Evolutionary conservation across 2,888 invertebrate genomes (phyloP).

Genomic region (Cistogaster globosa): DNA sequence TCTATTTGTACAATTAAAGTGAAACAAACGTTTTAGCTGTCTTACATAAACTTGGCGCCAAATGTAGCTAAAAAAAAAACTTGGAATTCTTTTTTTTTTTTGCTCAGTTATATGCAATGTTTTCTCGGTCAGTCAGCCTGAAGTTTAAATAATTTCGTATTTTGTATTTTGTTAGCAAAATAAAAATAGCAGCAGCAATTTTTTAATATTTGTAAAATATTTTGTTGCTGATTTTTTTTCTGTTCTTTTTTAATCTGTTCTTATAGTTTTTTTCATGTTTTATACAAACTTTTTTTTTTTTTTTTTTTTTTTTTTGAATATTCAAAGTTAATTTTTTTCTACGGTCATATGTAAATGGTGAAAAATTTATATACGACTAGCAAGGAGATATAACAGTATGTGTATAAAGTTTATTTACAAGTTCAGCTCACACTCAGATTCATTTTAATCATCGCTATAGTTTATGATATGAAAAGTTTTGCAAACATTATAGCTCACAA

Average conservation of each 20-base stretch:
- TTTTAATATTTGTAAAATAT: not conserved
- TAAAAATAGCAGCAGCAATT: no score
- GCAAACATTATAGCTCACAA: no score
- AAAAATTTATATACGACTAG: conserved; percentile 7
- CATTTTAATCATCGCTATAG: no score
- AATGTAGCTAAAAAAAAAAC: not conserved
- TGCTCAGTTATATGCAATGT: not conserved
- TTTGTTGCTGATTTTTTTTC: not conserved
- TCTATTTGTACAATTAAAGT: not conserved
- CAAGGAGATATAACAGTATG: not conserved
- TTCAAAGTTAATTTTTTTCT: conserved; percentile 64
- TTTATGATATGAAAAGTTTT: no score
- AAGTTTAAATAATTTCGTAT: conserved; percentile 45
- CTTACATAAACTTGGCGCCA: not conserved
- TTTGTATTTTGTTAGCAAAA: conserved; percentile 5
- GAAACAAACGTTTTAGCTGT: not conserved
- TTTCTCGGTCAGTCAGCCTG: conserved; percentile 51
- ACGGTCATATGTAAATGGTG: conserved; percentile 44
- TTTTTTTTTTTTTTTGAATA: conserved; percentile 28
- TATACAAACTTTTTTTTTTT: conserved; percentile 29
- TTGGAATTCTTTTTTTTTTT: not conserved
- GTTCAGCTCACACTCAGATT: no score
- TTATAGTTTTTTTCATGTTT: conserved; percentile 7
- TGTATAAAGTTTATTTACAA: no score
- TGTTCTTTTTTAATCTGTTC: no score